These are phyloP conservation scores for Ptychobarbus kaznakovi DNA, from an alignment of 2,797 vertebrate species.

Conservation along the genomic window DNA sequence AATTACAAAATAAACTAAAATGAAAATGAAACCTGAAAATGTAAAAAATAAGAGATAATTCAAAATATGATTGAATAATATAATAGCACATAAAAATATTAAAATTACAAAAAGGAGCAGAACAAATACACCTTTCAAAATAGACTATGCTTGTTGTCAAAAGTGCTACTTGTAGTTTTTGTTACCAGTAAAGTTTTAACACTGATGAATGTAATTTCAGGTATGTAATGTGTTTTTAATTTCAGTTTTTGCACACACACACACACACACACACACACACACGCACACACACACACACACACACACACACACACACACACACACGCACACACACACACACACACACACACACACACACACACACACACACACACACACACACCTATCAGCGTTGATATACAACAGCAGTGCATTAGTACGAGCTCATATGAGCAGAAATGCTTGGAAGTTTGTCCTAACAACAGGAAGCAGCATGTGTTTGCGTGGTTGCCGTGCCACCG, in stretches of 20 bases:
- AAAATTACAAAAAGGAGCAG: background rate
- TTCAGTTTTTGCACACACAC: background rate
- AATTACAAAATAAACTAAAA: background rate
- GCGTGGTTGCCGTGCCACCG: slow-evolving; percentile 41
- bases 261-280: too few species aligned
- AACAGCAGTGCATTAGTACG: slow-evolving; percentile 35
- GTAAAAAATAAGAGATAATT: background rate
- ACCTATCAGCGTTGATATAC: slow-evolving; percentile 25
- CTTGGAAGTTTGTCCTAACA: slow-evolving; percentile 50
- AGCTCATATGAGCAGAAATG: slow-evolving; percentile 26
- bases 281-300: too few species aligned
- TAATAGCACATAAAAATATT: background rate
- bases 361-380: slow-evolving; percentile 14
- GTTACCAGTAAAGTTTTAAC: too few species aligned
- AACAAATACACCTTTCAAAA: background rate
- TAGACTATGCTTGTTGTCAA: background rate
- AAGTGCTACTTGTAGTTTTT: too few species aligned
- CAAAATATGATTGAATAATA: background rate
- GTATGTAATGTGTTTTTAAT: too few species aligned
- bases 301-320: background rate
- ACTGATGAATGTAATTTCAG: too few species aligned
- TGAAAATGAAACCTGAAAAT: background rate
- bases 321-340: background rate
- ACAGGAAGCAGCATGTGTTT: slow-evolving; percentile 52
- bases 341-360: slow-evolving; percentile 3